Percentiles rank a stretch among this genome's conserved stretches.
Conservation (phyloP, 2,113 vertebrate species). For the Actenoides lindsayi region DNA sequence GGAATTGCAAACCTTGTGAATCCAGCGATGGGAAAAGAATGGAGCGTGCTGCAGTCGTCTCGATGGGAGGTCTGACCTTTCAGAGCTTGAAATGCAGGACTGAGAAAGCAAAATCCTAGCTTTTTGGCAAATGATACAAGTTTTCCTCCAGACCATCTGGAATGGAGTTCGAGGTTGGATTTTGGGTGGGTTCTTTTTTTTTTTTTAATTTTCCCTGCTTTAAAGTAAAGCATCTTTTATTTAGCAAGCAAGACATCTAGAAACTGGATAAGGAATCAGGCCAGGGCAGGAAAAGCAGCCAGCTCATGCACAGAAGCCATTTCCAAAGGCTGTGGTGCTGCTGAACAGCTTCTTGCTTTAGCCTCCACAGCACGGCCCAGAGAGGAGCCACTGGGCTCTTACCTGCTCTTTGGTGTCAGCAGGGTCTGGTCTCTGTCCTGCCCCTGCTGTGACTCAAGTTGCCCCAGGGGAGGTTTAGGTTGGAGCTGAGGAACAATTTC, state of each 20-base stretch:
- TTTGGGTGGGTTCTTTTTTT: neutral
- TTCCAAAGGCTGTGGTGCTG: neutral
- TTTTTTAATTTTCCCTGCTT: neutral
- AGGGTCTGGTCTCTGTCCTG: neutral
- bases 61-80: conserved; percentile 2
- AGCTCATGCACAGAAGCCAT: neutral
- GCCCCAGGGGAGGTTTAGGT: neutral
- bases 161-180: neutral
- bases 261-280: neutral
- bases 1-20: neutral
- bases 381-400: neutral
- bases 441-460: neutral
- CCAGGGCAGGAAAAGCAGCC: neutral
- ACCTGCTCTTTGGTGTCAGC: no score
- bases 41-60: neutral
- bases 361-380: neutral
- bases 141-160: conserved; percentile 7
- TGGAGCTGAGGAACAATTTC: neutral
- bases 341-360: neutral
- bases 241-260: neutral
- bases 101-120: neutral
- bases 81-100: neutral
- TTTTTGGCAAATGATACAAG: neutral
- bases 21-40: neutral
- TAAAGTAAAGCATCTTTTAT: neutral